phyloP scores from a whole-genome alignment of 2,113 vertebrate species.

The Mionectes macconnelli region DNA sequence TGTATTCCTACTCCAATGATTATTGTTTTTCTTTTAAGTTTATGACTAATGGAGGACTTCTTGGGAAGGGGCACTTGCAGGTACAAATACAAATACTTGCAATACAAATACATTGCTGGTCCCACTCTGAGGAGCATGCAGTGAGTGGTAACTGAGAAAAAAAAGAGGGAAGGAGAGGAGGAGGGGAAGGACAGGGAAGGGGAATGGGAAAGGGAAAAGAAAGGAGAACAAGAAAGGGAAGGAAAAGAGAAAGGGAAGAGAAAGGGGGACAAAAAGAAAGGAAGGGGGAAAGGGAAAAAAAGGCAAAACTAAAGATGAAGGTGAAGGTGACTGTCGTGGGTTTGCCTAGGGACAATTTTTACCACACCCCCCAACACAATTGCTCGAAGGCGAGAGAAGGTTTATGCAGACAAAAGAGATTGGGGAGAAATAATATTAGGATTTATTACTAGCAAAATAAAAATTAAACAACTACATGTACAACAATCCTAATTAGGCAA shows the following conservation, averaged over 20 bases:
- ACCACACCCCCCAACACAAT: too few species aligned
- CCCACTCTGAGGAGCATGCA: not conserved
- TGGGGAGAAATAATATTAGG: too few species aligned
- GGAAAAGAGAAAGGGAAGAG: not conserved
- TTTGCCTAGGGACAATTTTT: too few species aligned
- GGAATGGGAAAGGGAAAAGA: not conserved
- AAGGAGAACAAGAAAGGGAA: not conserved
- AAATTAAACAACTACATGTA: too few species aligned
- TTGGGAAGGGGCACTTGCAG: not conserved
- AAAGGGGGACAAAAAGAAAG: not conserved
- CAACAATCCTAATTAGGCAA: too few species aligned
- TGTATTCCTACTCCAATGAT: not conserved
- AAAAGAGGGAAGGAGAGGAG: accelerated
- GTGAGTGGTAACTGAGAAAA: accelerated
- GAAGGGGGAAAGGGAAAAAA: not conserved
- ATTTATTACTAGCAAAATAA: too few species aligned
- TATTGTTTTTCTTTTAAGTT: not conserved
- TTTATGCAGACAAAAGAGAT: too few species aligned
- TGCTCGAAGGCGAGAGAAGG: too few species aligned
- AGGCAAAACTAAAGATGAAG: not conserved
- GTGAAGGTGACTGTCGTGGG: not conserved
- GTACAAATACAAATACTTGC: not conserved
- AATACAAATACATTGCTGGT: not conserved
- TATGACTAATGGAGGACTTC: not conserved
- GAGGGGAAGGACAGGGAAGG: not conserved